Base-by-base conservation (phyloP, 2,888 invertebrate species). In the Torymus tubicola region DNA sequence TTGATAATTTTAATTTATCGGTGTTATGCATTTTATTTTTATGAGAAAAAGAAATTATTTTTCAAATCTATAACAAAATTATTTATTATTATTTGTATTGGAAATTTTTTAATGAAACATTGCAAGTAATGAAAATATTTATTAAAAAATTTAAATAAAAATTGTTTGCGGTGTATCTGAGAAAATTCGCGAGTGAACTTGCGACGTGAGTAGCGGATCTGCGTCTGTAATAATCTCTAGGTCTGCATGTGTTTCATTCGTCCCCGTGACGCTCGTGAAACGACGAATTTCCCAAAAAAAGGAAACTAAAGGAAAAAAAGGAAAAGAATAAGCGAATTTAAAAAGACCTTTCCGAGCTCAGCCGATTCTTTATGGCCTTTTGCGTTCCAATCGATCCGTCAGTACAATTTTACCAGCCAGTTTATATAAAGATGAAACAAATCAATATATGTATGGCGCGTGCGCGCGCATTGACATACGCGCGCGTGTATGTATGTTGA, bases 321-420 rank as follows among this genome's bases (percentile, higher is more conserved):
- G 5, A 57, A 67, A 60, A 52, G 13, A 18, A 73, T 67, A 24
- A 65, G 57, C 61, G 50, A 61, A 55, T 31, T 31, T 31, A 31
- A 31, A 31, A 31, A 31, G 31, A 31, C 71, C 50, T 61, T 74
- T 76, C 76, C 80, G 76, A 78, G 78, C 61, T 61, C 31, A 71
- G 81, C 73, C 55, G 18, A 79, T 79, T 81, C 53, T 74, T 74
- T 68, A 79, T 76, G 72, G 76, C 72, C 71, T 74, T 79, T 78
- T 78, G 73, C 78, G 77, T 82, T 82, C 21, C 64, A 67, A 82
- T 75, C 77, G 64, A 82, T 77, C 73, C 78, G 74, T 80, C 80
- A 80, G 82, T 80, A 80, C 82, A 82, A 80, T 80, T 82, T 82
- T 78, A 82, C 77, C 82, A 82, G 82, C 80, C 82, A 82, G 78